phyloP scores from a whole-genome alignment of 30 jellyfish, hydroid and myxozoan species.

The Catostylus mosaicus region DNA sequence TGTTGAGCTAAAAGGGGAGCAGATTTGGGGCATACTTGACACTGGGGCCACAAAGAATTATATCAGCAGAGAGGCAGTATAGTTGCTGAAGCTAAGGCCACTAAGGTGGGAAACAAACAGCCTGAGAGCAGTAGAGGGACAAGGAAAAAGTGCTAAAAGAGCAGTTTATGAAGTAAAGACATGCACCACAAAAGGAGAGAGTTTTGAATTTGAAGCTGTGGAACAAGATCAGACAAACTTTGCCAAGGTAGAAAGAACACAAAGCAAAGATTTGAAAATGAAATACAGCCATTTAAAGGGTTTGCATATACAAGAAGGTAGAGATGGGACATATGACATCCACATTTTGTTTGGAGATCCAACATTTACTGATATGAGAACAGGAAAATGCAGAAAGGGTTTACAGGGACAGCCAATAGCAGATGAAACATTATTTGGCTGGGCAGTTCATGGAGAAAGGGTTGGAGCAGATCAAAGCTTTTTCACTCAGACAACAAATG shows the following conservation, averaged over 20 bases:
- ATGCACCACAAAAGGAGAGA: conserved; percentile 32
- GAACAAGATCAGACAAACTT: conserved; percentile 46
- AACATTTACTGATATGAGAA: conserved; percentile 50
- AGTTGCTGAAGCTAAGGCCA: conserved; percentile 22
- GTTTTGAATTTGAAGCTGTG: conserved; percentile 32
- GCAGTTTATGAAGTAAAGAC: conserved; percentile 41
- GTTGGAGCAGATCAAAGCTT: conserved; percentile 6
- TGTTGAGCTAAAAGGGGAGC: conserved; percentile 27
- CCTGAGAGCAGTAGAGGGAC: conserved; percentile 38
- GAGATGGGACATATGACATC: conserved; percentile 46
- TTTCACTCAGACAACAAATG: conserved; percentile 56
- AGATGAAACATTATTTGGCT: conserved; percentile 61
- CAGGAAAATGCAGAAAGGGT: conserved; percentile 49
- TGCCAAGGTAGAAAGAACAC: conserved; percentile 22
- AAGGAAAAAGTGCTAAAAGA: conserved; percentile 10
- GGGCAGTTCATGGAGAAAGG: conserved; percentile 62
- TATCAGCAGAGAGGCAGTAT: conserved; percentile 39
- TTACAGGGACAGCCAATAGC: conserved; percentile 49
- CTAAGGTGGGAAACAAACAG: conserved; percentile 46
- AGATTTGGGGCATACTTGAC: conserved; percentile 33
- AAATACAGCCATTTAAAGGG: conserved; percentile 53
- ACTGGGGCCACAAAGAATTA: conserved; percentile 39
- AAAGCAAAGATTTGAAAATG: conserved; percentile 35
- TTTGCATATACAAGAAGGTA: conserved; percentile 48
- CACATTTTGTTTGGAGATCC: conserved; percentile 64